phyloP scores from a whole-genome alignment of 2,888 invertebrate species.

The Thereva nobilitata region DNA sequence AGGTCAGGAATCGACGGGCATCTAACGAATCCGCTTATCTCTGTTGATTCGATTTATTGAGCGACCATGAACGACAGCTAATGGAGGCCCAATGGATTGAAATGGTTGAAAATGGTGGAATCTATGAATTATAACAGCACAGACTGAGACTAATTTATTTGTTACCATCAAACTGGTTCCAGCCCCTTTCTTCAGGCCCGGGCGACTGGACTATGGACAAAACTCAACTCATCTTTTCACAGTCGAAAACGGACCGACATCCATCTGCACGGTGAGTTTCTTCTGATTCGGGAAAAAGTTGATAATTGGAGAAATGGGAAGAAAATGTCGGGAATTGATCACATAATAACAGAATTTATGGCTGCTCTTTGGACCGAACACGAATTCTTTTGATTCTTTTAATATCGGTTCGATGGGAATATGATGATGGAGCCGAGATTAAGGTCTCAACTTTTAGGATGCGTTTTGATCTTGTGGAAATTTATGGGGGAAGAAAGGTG shows the following conservation, averaged over 20 bases:
- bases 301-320: conserved; percentile 29
- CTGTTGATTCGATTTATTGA: conserved; percentile 25
- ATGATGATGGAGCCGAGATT: conserved; percentile 20
- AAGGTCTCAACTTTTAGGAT: conserved; percentile 17
- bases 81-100: background rate
- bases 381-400: conserved; percentile 6
- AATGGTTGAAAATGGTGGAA: conserved; percentile 9
- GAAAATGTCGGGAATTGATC: conserved; percentile 6
- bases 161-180: conserved; percentile 37
- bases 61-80: background rate
- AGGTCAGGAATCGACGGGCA: background rate
- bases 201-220: no score
- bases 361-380: conserved; percentile 8
- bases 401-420: conserved; percentile 11
- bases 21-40: conserved; percentile 33
- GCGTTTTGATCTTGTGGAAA: conserved; percentile 19
- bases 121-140: conserved; percentile 23
- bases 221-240: background rate
- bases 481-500: conserved; percentile 12
- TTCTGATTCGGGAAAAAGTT: background rate
- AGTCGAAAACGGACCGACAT: conserved; percentile 8
- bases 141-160: conserved; percentile 40
- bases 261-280: background rate
- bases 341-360: conserved; percentile 17
- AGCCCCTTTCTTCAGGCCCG: background rate